These are phyloP conservation scores for Chloropsis hardwickii DNA, from an alignment of 2,113 vertebrate species.

Conservation along the genomic window DNA sequence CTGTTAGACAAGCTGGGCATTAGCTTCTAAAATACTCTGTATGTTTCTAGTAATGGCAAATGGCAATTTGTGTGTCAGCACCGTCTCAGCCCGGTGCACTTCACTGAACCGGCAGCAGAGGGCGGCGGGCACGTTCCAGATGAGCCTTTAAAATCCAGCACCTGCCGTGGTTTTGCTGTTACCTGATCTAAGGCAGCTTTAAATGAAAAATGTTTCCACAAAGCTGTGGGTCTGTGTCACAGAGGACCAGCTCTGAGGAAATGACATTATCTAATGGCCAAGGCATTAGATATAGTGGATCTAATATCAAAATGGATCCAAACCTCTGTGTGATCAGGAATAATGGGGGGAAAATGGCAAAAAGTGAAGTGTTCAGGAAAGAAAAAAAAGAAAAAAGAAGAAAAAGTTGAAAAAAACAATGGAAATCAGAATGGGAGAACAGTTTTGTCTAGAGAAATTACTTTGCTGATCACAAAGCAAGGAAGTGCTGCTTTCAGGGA, in stretches of 20 bases:
- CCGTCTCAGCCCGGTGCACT: not conserved
- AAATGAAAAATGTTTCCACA: not conserved
- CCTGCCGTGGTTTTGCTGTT: not conserved
- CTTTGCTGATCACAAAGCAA: not conserved
- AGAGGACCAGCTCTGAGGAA: not conserved
- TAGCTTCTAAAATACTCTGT: not conserved
- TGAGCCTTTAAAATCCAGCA: not conserved
- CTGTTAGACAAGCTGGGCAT: not conserved
- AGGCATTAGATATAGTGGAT: not conserved
- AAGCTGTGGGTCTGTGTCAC: not conserved
- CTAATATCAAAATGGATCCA: not conserved
- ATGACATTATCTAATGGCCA: not conserved
- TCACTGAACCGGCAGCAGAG: conserved; percentile 4
- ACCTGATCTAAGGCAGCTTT: not conserved
- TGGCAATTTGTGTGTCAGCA: not conserved
- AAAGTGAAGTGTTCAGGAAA: not conserved
- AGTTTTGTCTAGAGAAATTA: not conserved
- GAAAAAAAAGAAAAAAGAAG: not conserved
- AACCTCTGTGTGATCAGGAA: not conserved
- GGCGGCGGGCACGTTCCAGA: not conserved
- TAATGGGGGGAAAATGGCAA: not conserved
- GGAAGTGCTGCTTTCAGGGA: not conserved
- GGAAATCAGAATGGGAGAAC: not conserved
- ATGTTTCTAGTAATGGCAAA: not conserved
- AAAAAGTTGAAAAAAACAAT: not conserved